These are phyloP conservation scores for Pachypeltis micranthus DNA, from an alignment of 1,140 invertebrate species.

Conservation along the genomic window DNA sequence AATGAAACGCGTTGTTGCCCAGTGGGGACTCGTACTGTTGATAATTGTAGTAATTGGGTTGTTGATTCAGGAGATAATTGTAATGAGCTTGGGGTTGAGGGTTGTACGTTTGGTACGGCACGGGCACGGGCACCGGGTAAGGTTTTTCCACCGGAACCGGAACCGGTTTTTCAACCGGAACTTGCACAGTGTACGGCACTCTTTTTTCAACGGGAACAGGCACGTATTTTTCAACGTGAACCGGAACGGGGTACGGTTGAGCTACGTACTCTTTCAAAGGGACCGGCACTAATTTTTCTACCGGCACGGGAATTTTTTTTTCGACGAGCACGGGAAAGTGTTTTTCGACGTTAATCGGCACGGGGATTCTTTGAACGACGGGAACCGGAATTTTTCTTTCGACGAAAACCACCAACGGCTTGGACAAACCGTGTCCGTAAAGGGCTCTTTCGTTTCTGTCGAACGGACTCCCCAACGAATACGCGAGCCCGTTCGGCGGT, in stretches of 20 bases:
- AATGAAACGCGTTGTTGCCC: too few species aligned
- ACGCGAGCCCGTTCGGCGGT: too few species aligned
- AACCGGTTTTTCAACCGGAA: neutral
- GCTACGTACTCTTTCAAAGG: neutral
- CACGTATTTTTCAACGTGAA: neutral
- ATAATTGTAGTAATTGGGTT: too few species aligned
- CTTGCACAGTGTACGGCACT: neutral
- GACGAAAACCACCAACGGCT: constrained; percentile 19
- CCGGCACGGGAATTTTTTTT: neutral
- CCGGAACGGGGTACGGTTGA: neutral
- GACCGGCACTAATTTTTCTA: neutral
- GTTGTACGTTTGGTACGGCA: too few species aligned
- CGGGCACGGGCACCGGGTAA: too few species aligned
- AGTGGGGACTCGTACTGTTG: too few species aligned
- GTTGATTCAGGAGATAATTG: too few species aligned
- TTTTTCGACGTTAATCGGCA: neutral
- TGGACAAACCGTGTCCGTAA: too few species aligned
- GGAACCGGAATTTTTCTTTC: constrained; percentile 11
- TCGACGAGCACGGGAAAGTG: neutral
- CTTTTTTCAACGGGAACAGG: neutral
- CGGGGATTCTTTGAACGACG: neutral
- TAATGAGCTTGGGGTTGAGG: too few species aligned
- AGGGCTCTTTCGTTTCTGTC: too few species aligned
- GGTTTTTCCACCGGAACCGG: neutral
- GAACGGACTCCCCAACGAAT: too few species aligned